Evolutionary conservation across 2,113 vertebrate species (phyloP).

Genomic region (Psittacula cyanocephala): DNA sequence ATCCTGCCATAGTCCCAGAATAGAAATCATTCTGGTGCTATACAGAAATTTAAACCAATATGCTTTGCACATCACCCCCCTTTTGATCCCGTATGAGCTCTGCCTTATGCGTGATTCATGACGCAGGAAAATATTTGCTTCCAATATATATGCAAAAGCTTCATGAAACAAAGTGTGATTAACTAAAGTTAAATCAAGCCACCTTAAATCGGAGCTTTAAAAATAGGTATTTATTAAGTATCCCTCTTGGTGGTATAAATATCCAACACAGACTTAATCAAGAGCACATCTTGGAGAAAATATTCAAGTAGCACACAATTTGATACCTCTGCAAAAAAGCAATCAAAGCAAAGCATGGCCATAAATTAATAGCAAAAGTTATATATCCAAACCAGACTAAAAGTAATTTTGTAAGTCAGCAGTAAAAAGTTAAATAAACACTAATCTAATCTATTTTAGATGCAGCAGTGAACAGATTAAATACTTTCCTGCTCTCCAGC

Average conservation of each 20-base stretch:
- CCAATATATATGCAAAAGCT: not conserved
- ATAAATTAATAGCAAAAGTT: constrained; percentile 68
- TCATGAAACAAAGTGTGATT: not conserved
- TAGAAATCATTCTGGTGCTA: not conserved
- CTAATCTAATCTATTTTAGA: constrained; percentile 52
- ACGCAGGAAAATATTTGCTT: not conserved
- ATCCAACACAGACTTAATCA: constrained; percentile 45
- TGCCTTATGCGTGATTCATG: not conserved
- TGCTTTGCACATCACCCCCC: not conserved
- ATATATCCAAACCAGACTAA: constrained; percentile 61
- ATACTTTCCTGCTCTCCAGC: constrained; percentile 23
- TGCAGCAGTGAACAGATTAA: constrained; percentile 39
- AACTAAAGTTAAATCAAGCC: not conserved
- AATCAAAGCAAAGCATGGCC: constrained; percentile 60
- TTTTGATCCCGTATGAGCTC: not conserved
- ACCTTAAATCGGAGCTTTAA: not conserved
- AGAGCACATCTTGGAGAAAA: constrained; percentile 32
- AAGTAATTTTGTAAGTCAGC: constrained; percentile 64
- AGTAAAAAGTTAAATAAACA: constrained; percentile 64
- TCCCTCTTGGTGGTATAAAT: constrained; percentile 28
- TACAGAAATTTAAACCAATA: not conserved
- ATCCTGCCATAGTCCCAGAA: not conserved
- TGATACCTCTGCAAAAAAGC: constrained; percentile 57
- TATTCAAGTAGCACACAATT: constrained; percentile 60
- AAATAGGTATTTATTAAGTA: constrained; percentile 34